A percentile compares a stretch with the other conserved stretches of the same genome.
Conservation (phyloP, 1,140 invertebrate genomes). For the Pachyrhynchus sulphureomaculatus region DNA sequence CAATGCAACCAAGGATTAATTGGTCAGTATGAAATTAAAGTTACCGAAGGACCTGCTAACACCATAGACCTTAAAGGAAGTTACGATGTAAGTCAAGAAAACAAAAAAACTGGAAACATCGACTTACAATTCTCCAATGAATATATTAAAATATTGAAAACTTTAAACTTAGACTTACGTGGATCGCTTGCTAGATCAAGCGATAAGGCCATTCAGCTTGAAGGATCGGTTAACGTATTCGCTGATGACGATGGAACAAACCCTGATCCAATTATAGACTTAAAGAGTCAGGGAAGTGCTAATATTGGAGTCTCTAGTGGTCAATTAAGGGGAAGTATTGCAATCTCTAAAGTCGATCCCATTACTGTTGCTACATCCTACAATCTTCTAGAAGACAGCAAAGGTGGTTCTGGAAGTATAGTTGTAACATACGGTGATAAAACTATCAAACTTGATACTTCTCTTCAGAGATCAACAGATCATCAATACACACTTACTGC, state of each 20-base stretch:
- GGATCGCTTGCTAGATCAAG: constrained; percentile 29
- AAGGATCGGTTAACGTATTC: constrained; percentile 22
- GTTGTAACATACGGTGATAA: constrained; percentile 59
- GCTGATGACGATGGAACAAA: constrained; percentile 13
- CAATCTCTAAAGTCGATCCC: constrained; percentile 40
- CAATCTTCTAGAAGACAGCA: constrained; percentile 24
- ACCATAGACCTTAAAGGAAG: constrained; percentile 18
- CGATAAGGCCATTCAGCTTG: constrained; percentile 43
- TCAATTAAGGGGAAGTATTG: constrained; percentile 34
- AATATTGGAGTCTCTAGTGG: constrained; percentile 23
- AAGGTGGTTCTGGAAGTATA: constrained; percentile 38
- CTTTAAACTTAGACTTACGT: constrained; percentile 48
- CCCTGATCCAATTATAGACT: constrained; percentile 33
- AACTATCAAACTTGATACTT: constrained; percentile 50
- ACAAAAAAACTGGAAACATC: constrained; percentile 51
- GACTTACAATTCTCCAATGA: constrained; percentile 53
- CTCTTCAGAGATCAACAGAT: constrained; percentile 48
- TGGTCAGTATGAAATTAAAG: constrained; percentile 36
- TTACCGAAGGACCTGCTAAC: constrained; percentile 37
- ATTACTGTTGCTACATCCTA: constrained; percentile 34
- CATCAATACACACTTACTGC: constrained; percentile 51
- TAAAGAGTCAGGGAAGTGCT: constrained; percentile 40
- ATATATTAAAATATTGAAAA: constrained; percentile 57
- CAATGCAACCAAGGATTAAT: constrained; percentile 50
- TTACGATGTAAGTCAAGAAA: constrained; percentile 43